These are phyloP conservation scores for Acleris cristana DNA, from an alignment of 2,888 invertebrate species.

Conservation along the genomic window DNA sequence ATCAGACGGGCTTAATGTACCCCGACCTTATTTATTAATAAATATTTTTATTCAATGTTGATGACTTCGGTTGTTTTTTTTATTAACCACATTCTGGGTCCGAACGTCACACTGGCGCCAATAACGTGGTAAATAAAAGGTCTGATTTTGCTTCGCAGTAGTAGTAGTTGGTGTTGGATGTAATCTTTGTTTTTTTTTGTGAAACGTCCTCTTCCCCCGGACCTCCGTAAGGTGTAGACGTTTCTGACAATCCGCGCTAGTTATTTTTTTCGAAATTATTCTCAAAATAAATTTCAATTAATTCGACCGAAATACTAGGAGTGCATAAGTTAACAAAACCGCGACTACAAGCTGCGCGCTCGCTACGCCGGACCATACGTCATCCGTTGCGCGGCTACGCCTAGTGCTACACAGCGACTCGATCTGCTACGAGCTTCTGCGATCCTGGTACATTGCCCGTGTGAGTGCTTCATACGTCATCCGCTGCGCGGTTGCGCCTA, in stretches of 20 bases:
- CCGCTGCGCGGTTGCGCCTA: not conserved
- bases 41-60: no score
- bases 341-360: not conserved
- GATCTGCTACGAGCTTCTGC: not conserved
- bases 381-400: not conserved
- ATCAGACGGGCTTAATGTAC: no score
- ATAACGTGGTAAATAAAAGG: no score
- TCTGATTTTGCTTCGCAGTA: no score
- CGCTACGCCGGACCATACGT: not conserved
- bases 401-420: no score
- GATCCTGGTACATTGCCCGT: no score
- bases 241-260: not conserved
- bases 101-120: no score
- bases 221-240: not conserved
- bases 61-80: no score
- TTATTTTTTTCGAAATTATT: not conserved
- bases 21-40: no score
- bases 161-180: no score
- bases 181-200: fast-evolving
- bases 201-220: not conserved
- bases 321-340: not conserved
- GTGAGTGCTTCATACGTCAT: no score
- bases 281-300: not conserved
- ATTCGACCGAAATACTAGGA: not conserved
- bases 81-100: no score